A percentile compares a stretch with the other conserved stretches of the same genome.
These are phyloP conservation scores for Drosophila affinis DNA, from an alignment of 2,888 invertebrate genomes.

Conservation along the genomic window DNA sequence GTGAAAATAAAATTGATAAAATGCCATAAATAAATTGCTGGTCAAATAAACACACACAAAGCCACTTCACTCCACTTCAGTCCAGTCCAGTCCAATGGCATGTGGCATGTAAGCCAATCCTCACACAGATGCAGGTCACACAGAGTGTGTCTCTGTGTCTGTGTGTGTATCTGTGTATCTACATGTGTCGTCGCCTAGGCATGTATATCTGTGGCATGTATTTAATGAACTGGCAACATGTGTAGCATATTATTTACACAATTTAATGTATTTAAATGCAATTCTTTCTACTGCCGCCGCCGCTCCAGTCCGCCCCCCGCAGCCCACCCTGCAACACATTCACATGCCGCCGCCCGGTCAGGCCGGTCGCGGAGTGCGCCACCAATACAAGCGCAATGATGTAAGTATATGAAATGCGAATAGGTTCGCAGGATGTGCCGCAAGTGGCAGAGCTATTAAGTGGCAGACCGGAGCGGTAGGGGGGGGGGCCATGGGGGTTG, in stretches of 20 bases:
- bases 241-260: slow-evolving; percentile 80
- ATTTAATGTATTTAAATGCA: slow-evolving; percentile 80
- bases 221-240: slow-evolving; percentile 80
- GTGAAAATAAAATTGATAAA: slow-evolving; percentile 49
- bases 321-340: slow-evolving; percentile 11
- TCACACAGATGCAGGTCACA: slow-evolving; percentile 8
- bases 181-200: slow-evolving; percentile 52
- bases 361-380: slow-evolving; percentile 39
- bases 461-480: slow-evolving; percentile 30
- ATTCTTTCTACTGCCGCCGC: slow-evolving; percentile 57
- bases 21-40: slow-evolving; percentile 74
- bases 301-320: slow-evolving; percentile 4
- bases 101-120: slow-evolving; percentile 20
- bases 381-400: slow-evolving; percentile 79
- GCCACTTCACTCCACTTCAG: neutral
- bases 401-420: slow-evolving; percentile 83
- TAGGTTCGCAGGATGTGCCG: slow-evolving; percentile 81
- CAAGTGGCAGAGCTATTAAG: slow-evolving; percentile 71
- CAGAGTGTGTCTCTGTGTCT: slow-evolving; percentile 14
- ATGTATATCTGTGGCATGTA: slow-evolving; percentile 76
- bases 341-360: slow-evolving; percentile 5
- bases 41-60: slow-evolving; percentile 62
- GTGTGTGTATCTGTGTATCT: slow-evolving; percentile 40
- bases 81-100: neutral
- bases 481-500: neutral